Evolutionary conservation across 2,888 invertebrate genomes (phyloP).

Genomic region (Dromius quadrimaculatus): DNA sequence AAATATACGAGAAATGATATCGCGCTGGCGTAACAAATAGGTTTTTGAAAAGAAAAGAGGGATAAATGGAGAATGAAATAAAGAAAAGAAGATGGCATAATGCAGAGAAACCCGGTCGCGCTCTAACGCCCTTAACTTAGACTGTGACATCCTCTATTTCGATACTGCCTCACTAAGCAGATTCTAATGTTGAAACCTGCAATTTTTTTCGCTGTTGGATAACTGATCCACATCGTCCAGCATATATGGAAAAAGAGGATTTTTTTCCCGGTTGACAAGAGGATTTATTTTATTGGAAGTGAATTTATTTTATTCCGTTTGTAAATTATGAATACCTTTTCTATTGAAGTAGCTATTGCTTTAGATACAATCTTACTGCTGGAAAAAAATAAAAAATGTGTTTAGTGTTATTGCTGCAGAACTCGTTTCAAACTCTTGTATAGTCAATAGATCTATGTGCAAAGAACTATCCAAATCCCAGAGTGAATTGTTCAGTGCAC

Average conservation of each 20-base stretch:
- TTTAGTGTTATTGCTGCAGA: constrained; percentile 10
- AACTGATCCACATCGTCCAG: too few species aligned
- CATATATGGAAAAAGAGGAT: constrained; percentile 38
- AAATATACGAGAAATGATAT: constrained; percentile 64
- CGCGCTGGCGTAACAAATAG: constrained; percentile 62
- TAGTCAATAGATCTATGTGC: constrained; percentile 33
- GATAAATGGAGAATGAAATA: constrained; percentile 59
- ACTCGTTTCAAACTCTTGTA: not conserved
- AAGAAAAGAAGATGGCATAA: constrained; percentile 50
- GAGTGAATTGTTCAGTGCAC: constrained; percentile 39
- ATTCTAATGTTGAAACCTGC: constrained; percentile 49
- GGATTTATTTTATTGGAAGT: constrained; percentile 44
- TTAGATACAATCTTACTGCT: constrained; percentile 14
- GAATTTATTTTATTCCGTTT: constrained; percentile 51
- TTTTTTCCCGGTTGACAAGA: constrained; percentile 13
- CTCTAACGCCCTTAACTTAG: constrained; percentile 33
- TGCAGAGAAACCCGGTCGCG: constrained; percentile 43
- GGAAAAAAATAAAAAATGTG: constrained; percentile 16
- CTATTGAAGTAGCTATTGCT: constrained; percentile 34
- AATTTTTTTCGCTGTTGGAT: not conserved
- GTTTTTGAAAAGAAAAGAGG: constrained; percentile 60
- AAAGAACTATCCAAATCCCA: constrained; percentile 26
- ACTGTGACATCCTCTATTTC: constrained; percentile 26
- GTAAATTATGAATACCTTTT: constrained; percentile 48
- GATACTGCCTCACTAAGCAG: constrained; percentile 7